Evolutionary conservation across 2,113 vertebrate genomes (phyloP), one percentile per base, ranked within the genome.

Genomic region (Microtus richardsoni): DNA sequence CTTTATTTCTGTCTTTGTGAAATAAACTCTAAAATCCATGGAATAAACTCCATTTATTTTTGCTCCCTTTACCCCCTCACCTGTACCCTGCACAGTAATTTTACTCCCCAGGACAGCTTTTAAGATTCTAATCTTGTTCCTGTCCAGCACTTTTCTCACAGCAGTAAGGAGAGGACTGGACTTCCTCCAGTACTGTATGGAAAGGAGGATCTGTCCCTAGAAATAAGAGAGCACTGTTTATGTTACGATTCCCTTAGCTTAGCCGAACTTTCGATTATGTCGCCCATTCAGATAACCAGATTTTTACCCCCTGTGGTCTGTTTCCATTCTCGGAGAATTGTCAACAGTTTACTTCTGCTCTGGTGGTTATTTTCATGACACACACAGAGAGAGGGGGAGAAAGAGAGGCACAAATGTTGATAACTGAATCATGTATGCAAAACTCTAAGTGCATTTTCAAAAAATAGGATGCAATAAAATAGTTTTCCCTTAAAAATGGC

Each of bases 101-200:
- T 98, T 77, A 94, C 97, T 97, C 97, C 92, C 83, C 97, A 96
- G 97, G 97, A 95, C 71, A 95, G 97, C 97, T 97, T 97, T 98
- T 98, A 98, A 97, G 97, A 98, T 97, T 97, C 97, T 98, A 98
- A 98, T 98, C 97, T 97, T 97, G 97, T 97, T 98, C 97, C 79
- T 95, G 96, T 97, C 94, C 95, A 14, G 95, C 96, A 96, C 96
- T 97, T 97, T 93, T 52, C 96, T 97, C 97, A 95, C 97, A 97
- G 97, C 97, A 93, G 97, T 96, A 74, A 93, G 95, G 95, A 75
- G 85, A 87, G 83, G 73, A 80, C 95, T 96, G 95, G 95, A 89
- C 96, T 96, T 88, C 97, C 97, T 97, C 93, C 94, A 95, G 96
- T 91, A 93, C 96, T 97, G 95, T 92, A 92, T 36, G 89, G 66